These are phyloP conservation scores for Clivina fossor DNA, from an alignment of 2,888 invertebrate genomes.

Conservation along the genomic window DNA sequence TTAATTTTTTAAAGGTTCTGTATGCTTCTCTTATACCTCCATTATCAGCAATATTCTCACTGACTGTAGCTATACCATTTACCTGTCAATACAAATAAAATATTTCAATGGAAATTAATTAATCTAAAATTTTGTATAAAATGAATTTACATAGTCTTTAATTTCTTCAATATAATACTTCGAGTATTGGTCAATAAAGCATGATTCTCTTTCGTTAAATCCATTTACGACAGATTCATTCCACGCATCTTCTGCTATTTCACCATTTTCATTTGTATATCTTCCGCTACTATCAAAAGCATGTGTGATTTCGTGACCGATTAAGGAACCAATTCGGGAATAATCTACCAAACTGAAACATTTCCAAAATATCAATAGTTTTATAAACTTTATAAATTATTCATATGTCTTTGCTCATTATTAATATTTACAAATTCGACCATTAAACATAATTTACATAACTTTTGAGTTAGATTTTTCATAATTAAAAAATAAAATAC, in stretches of 20 bases:
- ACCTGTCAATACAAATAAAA: constrained; percentile 50
- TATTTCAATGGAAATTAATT: not conserved
- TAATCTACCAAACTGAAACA: constrained; percentile 55
- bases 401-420: too few species aligned
- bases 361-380: too few species aligned
- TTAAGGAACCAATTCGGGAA: constrained; percentile 59
- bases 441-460: constrained; percentile 7
- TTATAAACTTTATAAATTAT: too few species aligned
- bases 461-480: too few species aligned
- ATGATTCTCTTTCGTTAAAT: constrained; percentile 48
- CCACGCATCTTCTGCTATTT: constrained; percentile 50
- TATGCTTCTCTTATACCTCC: constrained; percentile 50
- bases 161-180: constrained; percentile 51
- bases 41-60: constrained; percentile 53
- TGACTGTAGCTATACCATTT: constrained; percentile 56
- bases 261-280: constrained; percentile 61
- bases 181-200: constrained; percentile 54
- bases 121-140: constrained; percentile 1
- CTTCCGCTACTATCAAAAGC: constrained; percentile 52
- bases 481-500: too few species aligned
- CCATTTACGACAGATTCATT: constrained; percentile 45
- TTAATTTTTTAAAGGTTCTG: constrained; percentile 45
- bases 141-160: too few species aligned
- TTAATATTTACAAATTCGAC: constrained; percentile 3
- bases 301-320: constrained; percentile 62